Evolutionary conservation across 2,797 vertebrate species (phyloP), one percentile per base, ranked within the genome.

Genomic region (Fringilla coelebs): DNA sequence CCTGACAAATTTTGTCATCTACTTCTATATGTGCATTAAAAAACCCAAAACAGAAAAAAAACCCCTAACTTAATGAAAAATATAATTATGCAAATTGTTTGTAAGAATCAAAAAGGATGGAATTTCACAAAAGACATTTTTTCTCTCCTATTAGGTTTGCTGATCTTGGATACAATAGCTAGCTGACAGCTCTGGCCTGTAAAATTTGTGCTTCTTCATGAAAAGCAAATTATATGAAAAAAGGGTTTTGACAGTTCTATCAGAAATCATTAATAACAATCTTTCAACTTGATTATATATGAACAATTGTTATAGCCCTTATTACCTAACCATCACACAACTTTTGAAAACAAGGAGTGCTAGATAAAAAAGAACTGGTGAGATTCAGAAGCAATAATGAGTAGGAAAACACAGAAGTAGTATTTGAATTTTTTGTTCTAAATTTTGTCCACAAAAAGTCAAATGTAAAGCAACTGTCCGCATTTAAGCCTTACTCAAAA

Each of bases 161-260:
- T 94, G 46, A 80, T 80, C 45, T 82, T 92, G 80, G 74, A 77
- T 68, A 67, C 26, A 75, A 55, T 3, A 71, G 70, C 41, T 63
- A 71, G 41, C 66, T 89, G 70, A 76, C 74, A 88, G 73, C 26
- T 79, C 57, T 40, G 5, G 57, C 14, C 70, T 74, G 28, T 62
- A 77, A 60, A 83, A 76, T 43, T 16, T 36, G 20, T 43, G 31
- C 41, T 85, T 70, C 45, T 88, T 54, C 11, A 19, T 5, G 7
- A 74, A 89, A 81, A 92, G 34, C 19, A 81, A 84, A 65, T 63
- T 25, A 68, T 10, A 75, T 58, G 7, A 21, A 54, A 55, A 79
- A 84, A 75, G 13, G 4, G 13, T 41, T 65, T n/a, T 82, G 65
- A 82, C 29, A 77, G 45, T 61, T 61, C 41, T 31, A 61, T 66